A percentile compares a stretch with the other conserved stretches of the same genome.
Conservation (phyloP, 2,797 vertebrate genomes). For the Falco berigora region DNA sequence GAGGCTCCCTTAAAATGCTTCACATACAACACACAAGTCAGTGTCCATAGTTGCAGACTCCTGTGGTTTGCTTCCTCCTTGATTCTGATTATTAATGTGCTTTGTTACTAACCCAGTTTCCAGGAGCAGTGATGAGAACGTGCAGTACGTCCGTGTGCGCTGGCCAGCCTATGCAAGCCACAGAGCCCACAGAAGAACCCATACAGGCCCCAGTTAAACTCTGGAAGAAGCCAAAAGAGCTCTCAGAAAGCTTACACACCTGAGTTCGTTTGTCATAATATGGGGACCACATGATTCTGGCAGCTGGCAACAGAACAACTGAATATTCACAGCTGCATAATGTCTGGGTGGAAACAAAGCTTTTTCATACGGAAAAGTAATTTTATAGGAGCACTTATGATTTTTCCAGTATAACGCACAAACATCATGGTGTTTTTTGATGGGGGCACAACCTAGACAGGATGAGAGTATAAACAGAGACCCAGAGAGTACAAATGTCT, state of each 20-base stretch:
- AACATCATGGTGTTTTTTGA: background rate
- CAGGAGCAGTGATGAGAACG: background rate
- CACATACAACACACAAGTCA: background rate
- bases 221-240: background rate
- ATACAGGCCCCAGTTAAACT: background rate
- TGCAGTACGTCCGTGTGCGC: background rate
- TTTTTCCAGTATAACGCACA: background rate
- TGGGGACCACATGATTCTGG: background rate
- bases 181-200: background rate
- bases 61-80: background rate
- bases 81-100: background rate
- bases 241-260: background rate
- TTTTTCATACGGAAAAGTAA: background rate
- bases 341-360: background rate
- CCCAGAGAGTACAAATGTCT: background rate
- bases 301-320: background rate
- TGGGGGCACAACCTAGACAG: background rate
- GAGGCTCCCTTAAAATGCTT: background rate
- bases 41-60: background rate
- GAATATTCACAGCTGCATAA: background rate
- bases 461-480: background rate
- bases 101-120: background rate
- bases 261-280: background rate
- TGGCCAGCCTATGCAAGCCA: background rate
- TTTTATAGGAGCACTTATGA: background rate